Base-by-base conservation (phyloP, 2,113 vertebrate genomes). In the Elephantulus edwardii region DNA sequence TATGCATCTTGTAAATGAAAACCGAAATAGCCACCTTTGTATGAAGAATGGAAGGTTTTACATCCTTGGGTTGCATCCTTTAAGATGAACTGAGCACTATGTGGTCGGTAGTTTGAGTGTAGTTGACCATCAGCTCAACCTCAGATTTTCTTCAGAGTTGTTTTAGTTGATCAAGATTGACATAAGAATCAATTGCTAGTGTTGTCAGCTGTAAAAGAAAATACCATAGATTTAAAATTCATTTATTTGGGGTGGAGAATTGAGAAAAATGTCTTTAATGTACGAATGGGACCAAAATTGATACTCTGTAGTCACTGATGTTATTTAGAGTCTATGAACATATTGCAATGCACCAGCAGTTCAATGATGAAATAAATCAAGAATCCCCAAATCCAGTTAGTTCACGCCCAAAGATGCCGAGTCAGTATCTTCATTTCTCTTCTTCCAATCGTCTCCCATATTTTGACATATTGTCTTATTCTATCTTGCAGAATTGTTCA, bases 91-190 rank as follows among this genome's bases (percentile, higher is more conserved):
- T 12, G 54, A 56, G 0, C 28, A 17, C 1, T 5, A 3, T 4
- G 6, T 3, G 26, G 19, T 5, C 79, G 28, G 56, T 42, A 16
- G 6, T 5, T 20, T 3, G 24, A 24, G 12, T 0, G 14, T 50
- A 2, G 9, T 11, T 20, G 28, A 6, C 7, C 14, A 0, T 8
- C 6, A 33, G 26, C 40, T 19, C n/a, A 20, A 2, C 9, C 1
- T 11, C 19, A 1, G 0, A 4, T 26, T 14, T 52, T 42, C 28
- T 52, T 35, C 3, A 2, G 12, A n/a, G 20, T 33, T 46, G 4
- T 28, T n/a, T 50, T 40, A 7, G 22, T 40, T 7, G 5, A 24
- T 83, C 17, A 46, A 7, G 71, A 66, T n/a, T 4, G 66, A 20
- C 30, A 1, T 3, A 8, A 33, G 60, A 46, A 64, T 50, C 50